Evolutionary conservation across 1,140 invertebrate genomes (phyloP).

Genomic region (Pseudobourletiella spinata): DNA sequence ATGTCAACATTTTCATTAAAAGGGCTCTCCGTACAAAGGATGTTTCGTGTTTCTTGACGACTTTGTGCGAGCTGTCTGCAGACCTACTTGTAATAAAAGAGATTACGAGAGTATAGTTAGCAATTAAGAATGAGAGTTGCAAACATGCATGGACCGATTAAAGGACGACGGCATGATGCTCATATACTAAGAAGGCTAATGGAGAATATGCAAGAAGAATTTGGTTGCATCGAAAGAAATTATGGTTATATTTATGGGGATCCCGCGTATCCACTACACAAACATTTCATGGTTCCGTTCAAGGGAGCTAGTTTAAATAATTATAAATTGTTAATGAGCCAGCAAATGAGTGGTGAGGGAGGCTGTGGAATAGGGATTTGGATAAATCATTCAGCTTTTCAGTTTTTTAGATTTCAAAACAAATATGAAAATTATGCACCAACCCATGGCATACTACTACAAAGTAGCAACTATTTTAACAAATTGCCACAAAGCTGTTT

Average conservation of each 20-base stretch:
- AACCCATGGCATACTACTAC: slow-evolving; percentile 1
- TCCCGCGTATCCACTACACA: slow-evolving; percentile 2
- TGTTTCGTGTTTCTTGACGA: slow-evolving; percentile 16
- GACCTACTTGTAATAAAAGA: neutral
- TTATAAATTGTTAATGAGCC: neutral
- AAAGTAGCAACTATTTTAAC: neutral
- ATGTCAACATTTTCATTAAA: neutral
- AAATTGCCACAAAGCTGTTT: slow-evolving; percentile 12
- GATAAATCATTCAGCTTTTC: neutral
- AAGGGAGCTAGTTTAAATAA: neutral
- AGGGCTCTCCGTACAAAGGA: slow-evolving; percentile 6
- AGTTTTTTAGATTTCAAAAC: slow-evolving; percentile 13
- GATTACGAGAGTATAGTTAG: neutral
- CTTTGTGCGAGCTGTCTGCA: slow-evolving; percentile 11
- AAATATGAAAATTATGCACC: neutral
- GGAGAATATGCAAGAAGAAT: neutral
- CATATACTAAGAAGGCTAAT: neutral
- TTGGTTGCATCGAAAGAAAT: neutral
- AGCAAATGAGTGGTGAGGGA: slow-evolving; percentile 4
- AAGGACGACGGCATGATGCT: slow-evolving; percentile 4
- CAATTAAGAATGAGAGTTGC: too few relatives aligned
- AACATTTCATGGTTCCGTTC: slow-evolving; percentile 11
- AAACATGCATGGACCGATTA: neutral
- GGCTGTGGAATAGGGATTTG: slow-evolving; percentile 10
- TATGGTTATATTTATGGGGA: slow-evolving; percentile 14